Percentiles rank a stretch among this genome's conserved stretches.
phyloP scores from a whole-genome alignment of 2,797 vertebrate species.

The Fistularia tabacaria region DNA sequence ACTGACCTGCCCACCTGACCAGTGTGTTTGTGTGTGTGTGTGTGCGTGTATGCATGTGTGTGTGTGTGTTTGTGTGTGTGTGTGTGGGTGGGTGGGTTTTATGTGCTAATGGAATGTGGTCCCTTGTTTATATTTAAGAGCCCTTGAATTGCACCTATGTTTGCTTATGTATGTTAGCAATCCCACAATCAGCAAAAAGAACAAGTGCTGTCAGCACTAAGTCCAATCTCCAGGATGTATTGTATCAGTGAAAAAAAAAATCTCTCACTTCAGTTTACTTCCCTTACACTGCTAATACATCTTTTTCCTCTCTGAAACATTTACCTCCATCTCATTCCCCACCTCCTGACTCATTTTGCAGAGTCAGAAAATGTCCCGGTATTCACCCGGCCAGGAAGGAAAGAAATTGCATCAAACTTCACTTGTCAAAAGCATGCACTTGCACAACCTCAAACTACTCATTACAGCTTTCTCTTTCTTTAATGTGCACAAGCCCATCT shows the following conservation, averaged over 20 bases:
- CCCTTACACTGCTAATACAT: slow-evolving; percentile 31
- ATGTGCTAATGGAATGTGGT: neutral
- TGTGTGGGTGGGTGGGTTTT: slow-evolving; percentile 1
- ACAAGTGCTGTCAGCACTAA: neutral
- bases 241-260: slow-evolving; percentile 14
- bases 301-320: slow-evolving; percentile 17
- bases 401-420: slow-evolving; percentile 27
- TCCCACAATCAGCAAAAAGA: neutral
- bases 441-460: slow-evolving; percentile 11
- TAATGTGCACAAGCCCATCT: slow-evolving; percentile 37
- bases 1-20: slow-evolving; percentile 38
- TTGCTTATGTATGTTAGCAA: neutral
- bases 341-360: slow-evolving; percentile 8
- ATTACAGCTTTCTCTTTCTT: slow-evolving; percentile 32
- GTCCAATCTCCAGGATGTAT: too few relatives aligned
- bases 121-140: neutral
- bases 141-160: too few relatives aligned
- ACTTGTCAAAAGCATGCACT: slow-evolving; percentile 32
- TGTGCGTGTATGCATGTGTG: too few relatives aligned
- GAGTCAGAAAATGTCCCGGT: slow-evolving; percentile 11
- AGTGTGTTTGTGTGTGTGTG: slow-evolving; percentile 5
- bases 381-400: slow-evolving; percentile 23
- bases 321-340: slow-evolving; percentile 8
- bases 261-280: slow-evolving; percentile 9
- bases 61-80: slow-evolving; percentile 1